Percentiles rank a stretch among this genome's conserved stretches.
phyloP scores from a whole-genome alignment of 2,797 vertebrate species.

The Gorsachius magnificus region DNA sequence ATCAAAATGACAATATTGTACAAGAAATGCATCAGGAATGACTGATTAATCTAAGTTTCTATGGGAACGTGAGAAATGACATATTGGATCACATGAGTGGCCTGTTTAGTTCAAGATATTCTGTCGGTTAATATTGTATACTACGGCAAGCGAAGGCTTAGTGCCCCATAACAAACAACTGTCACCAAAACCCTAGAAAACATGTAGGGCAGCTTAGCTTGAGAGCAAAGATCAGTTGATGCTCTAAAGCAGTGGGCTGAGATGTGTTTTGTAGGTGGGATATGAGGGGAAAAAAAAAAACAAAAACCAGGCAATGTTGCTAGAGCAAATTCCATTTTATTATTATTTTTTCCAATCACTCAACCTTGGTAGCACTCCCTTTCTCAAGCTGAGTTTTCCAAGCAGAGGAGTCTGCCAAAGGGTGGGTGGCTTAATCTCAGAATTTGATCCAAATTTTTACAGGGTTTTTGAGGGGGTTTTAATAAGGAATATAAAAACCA shows the following conservation, averaged over 20 bases:
- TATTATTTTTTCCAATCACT: background rate
- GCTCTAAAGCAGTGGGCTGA: background rate
- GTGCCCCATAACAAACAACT: background rate
- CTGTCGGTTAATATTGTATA: background rate
- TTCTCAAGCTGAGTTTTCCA: conserved; percentile 39
- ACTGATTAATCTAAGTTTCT: conserved; percentile 70
- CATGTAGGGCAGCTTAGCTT: background rate
- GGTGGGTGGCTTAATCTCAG: conserved; percentile 33
- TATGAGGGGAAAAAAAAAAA: background rate
- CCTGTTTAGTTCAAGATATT: conserved; percentile 53
- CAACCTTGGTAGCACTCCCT: background rate
- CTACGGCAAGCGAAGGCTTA: background rate
- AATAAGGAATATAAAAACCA: conserved; percentile 5
- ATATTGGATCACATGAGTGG: conserved; percentile 50
- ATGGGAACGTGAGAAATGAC: conserved; percentile 64
- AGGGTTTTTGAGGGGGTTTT: background rate
- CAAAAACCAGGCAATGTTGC: background rate
- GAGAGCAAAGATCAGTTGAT: background rate
- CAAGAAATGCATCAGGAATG: conserved; percentile 61
- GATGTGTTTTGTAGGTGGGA: background rate
- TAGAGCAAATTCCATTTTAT: background rate
- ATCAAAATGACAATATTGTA: conserved; percentile 66
- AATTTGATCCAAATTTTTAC: conserved; percentile 9
- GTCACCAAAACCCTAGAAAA: background rate
- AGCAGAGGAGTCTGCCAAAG: conserved; percentile 25